These are phyloP conservation scores for Equus przewalskii DNA, from an alignment of 2,113 vertebrate genomes.

Conservation along the genomic window DNA sequence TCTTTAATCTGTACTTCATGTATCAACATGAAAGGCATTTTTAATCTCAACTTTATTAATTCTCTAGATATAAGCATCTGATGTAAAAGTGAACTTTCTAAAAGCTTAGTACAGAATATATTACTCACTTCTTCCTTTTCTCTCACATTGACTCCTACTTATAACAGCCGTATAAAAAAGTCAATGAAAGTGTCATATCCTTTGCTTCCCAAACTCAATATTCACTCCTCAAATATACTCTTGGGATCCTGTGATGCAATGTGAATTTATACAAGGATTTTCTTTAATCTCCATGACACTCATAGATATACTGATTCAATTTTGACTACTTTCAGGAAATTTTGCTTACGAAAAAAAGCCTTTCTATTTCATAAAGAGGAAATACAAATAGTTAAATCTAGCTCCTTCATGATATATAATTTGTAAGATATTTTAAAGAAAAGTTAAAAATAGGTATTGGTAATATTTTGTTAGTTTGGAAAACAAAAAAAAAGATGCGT, in stretches of 20 bases:
- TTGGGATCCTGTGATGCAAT: not conserved
- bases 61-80: constrained; percentile 63
- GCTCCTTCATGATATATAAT: not conserved
- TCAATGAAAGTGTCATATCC: not conserved
- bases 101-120: constrained; percentile 17
- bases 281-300: not conserved
- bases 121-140: not conserved
- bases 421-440: not conserved
- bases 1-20: constrained; percentile 63
- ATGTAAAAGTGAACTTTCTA: constrained; percentile 64
- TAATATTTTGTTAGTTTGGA: not conserved
- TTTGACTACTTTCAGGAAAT: not conserved
- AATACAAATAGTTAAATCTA: not conserved
- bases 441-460: constrained; percentile 12
- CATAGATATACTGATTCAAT: not conserved
- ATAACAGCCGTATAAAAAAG: not conserved
- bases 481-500: not conserved
- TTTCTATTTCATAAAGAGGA: not conserved
- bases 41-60: constrained; percentile 77
- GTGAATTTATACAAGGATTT: not conserved
- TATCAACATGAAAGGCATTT: constrained; percentile 72
- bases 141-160: not conserved
- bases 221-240: not conserved
- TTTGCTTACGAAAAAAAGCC: not conserved
- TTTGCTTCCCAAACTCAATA: not conserved